Evolutionary conservation across 2,888 invertebrate species (phyloP).

Genomic region (Caenorhabditis sp.): DNA sequence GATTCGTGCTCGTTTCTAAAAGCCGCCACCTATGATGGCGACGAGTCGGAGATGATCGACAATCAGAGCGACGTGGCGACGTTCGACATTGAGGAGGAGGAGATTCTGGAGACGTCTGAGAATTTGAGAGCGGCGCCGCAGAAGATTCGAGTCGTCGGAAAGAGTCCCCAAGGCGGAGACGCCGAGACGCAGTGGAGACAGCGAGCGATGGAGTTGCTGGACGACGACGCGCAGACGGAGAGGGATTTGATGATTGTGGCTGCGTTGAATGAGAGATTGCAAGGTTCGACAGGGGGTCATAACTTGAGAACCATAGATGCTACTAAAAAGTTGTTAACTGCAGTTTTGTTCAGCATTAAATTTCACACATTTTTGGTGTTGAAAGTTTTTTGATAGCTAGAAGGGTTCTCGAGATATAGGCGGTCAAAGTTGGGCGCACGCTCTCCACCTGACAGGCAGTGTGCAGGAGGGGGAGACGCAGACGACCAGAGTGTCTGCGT

Average conservation of each 20-base stretch:
- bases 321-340: neutral
- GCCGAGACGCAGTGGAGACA: conserved; percentile 65
- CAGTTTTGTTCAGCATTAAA: neutral
- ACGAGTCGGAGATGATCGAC: conserved; percentile 67
- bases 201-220: conserved; percentile 62
- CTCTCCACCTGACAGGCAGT: no score
- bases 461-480: no score
- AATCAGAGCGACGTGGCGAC: conserved; percentile 63
- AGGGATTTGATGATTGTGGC: conserved; percentile 71
- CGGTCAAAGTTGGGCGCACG: no score
- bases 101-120: conserved; percentile 43
- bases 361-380: neutral
- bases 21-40: conserved; percentile 63
- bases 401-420: no score
- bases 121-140: conserved; percentile 26
- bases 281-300: conserved; percentile 30
- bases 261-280: conserved; percentile 66
- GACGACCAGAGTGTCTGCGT: no score
- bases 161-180: conserved; percentile 27
- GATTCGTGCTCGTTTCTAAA: conserved; percentile 58
- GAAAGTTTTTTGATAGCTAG: no score
- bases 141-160: conserved; percentile 65
- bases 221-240: conserved; percentile 71
- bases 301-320: neutral
- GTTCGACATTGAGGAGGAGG: conserved; percentile 66